A percentile compares a stretch with the other conserved stretches of the same genome.
Evolutionary conservation across 1,140 invertebrate genomes (phyloP).

Genomic region (Drosophila aff.): DNA sequence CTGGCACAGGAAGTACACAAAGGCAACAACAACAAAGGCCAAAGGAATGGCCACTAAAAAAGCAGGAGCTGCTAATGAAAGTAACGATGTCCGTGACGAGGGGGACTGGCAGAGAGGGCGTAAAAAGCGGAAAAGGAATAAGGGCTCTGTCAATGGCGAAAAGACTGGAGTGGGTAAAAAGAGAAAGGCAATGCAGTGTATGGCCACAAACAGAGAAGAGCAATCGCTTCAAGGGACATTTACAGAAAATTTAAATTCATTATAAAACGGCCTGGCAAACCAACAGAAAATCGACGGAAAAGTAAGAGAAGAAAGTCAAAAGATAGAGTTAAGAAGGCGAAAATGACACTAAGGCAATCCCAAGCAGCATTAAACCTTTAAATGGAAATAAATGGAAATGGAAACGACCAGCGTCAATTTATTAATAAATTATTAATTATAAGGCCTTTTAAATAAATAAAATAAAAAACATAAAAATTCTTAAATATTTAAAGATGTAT

Average conservation of each 20-base stretch:
- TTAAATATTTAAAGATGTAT: background rate
- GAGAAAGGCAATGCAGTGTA: constrained; percentile 2
- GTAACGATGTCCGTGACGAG: constrained; percentile 42
- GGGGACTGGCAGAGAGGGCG: background rate
- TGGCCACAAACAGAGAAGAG: constrained; percentile 11
- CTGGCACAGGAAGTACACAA: constrained; percentile 63
- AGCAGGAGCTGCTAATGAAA: constrained; percentile 62
- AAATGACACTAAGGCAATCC: background rate
- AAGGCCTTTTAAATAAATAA: background rate
- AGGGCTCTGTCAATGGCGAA: background rate
- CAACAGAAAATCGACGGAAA: background rate
- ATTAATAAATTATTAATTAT: background rate
- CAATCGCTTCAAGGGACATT: constrained; percentile 44
- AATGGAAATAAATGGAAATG: background rate
- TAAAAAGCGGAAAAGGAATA: constrained; percentile 1
- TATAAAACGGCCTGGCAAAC: constrained; percentile 21
- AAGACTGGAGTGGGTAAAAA: background rate
- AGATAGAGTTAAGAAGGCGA: background rate
- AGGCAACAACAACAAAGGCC: constrained; percentile 35
- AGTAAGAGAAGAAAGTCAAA: background rate
- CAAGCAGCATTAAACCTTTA: constrained; percentile 6
- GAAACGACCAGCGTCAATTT: background rate
- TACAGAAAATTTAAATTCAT: constrained; percentile 56
- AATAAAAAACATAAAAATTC: background rate
- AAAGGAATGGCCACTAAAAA: constrained; percentile 39